Evolutionary conservation across 2,888 invertebrate species (phyloP).

Genomic region (Periphyllus acericola): DNA sequence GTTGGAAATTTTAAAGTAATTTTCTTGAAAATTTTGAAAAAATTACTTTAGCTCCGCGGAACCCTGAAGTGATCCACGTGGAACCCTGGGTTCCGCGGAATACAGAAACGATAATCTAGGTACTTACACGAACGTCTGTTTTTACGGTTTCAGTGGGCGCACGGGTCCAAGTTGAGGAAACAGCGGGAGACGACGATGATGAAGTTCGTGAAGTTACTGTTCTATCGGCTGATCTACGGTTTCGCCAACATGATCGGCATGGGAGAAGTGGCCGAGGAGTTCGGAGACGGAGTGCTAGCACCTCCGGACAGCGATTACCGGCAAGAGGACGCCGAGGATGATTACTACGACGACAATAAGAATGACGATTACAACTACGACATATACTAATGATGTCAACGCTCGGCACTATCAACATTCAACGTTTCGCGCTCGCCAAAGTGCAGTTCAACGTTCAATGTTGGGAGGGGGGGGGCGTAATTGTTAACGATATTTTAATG

Average conservation of each 20-base stretch:
- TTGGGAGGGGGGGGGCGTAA: too few relatives aligned
- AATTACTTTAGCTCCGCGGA: too few relatives aligned
- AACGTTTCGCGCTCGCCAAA: too few relatives aligned
- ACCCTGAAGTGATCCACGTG: too few relatives aligned
- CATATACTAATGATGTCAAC: background rate
- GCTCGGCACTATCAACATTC: too few relatives aligned
- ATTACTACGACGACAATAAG: conserved; percentile 52
- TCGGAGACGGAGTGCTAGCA: conserved; percentile 62
- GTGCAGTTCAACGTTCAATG: too few relatives aligned
- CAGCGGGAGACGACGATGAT: conserved; percentile 54
- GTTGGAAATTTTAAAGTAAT: too few relatives aligned
- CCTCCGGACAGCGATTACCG: conserved; percentile 62
- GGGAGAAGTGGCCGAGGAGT: conserved; percentile 61
- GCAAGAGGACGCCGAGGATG: conserved; percentile 42
- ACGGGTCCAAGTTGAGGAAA: conserved; percentile 36
- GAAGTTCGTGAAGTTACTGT: conserved; percentile 63
- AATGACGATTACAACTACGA: conserved; percentile 25
- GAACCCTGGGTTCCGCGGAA: too few relatives aligned
- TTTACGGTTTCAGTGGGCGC: conserved; percentile 27
- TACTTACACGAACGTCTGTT: background rate
- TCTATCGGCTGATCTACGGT: conserved; percentile 62
- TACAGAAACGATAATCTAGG: too few relatives aligned
- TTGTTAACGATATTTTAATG: too few relatives aligned
- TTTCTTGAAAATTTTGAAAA: too few relatives aligned
- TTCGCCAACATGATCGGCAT: conserved; percentile 63